Evolutionary conservation across 2,797 vertebrate genomes (phyloP).

Genomic region (Liasis olivaceus): DNA sequence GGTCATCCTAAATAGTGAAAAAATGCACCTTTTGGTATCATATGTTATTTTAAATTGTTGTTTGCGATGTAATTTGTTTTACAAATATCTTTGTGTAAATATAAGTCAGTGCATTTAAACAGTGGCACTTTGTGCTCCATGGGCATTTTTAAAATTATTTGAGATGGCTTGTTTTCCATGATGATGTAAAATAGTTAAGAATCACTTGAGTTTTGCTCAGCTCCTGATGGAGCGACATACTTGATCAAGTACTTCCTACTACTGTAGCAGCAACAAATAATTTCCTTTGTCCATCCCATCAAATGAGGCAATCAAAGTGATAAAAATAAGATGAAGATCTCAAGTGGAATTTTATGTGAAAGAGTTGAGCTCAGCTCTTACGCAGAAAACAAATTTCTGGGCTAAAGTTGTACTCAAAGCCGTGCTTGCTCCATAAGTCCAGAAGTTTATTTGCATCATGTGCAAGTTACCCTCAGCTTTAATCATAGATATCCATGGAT

Average conservation of each 20-base stretch:
- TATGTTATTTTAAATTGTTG: background rate
- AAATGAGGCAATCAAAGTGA: background rate
- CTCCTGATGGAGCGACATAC: background rate
- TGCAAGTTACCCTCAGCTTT: background rate
- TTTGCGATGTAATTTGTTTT: background rate
- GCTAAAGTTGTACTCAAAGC: background rate
- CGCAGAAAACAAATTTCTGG: background rate
- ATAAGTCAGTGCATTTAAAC: background rate
- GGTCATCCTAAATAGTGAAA: background rate
- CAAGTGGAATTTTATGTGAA: background rate
- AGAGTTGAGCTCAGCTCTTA: background rate
- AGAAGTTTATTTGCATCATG: background rate
- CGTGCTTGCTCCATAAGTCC: background rate
- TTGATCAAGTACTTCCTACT: background rate
- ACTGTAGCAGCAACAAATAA: background rate
- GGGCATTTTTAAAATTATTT: background rate
- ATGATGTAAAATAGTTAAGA: background rate
- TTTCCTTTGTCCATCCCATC: background rate
- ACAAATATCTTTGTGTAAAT: background rate
- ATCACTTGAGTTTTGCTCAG: background rate
- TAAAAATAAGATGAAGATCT: background rate
- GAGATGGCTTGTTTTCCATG: background rate
- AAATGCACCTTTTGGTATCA: background rate
- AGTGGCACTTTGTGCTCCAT: background rate
- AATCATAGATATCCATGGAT: background rate